Percentiles rank a stretch among this genome's conserved stretches.
phyloP scores from a whole-genome alignment of 2,797 vertebrate species.

The Acrocephalus scirpaceus region DNA sequence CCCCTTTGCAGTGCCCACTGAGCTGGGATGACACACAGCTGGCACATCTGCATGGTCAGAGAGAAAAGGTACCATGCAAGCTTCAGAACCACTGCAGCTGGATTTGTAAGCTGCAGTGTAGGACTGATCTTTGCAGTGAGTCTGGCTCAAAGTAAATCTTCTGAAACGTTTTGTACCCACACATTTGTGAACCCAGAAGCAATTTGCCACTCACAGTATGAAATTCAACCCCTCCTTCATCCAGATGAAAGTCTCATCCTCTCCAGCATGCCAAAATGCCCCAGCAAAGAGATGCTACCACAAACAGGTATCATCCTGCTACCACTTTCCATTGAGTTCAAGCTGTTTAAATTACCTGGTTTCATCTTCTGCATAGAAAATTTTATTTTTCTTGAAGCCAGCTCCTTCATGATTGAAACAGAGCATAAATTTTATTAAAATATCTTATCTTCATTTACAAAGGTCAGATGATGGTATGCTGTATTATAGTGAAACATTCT shows the following conservation, averaged over 20 bases:
- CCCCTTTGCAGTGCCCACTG: not conserved
- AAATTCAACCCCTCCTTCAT: not conserved
- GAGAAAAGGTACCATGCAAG: not conserved
- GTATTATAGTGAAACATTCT: not conserved
- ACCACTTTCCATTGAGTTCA: not conserved
- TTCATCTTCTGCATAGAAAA: not conserved
- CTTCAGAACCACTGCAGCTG: not conserved
- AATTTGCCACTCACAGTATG: not conserved
- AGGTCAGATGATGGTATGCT: not conserved
- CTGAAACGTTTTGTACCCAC: not conserved
- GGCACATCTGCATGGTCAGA: not conserved
- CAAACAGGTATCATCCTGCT: not conserved
- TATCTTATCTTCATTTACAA: not conserved
- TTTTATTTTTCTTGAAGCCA: not conserved
- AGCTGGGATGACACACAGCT: too few relatives aligned
- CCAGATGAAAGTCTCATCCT: not conserved
- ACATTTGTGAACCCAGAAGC: not conserved
- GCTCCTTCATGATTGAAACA: not conserved
- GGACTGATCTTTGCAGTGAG: not conserved
- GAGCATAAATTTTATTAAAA: not conserved
- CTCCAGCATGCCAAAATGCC: not conserved
- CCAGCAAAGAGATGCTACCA: not conserved
- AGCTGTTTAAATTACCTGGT: not conserved
- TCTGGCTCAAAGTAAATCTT: not conserved
- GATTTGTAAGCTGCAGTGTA: not conserved